Evolutionary conservation across 2,797 vertebrate species (phyloP), one percentile per base, ranked within the genome.

Genomic region (Falco novaeseelandiae): DNA sequence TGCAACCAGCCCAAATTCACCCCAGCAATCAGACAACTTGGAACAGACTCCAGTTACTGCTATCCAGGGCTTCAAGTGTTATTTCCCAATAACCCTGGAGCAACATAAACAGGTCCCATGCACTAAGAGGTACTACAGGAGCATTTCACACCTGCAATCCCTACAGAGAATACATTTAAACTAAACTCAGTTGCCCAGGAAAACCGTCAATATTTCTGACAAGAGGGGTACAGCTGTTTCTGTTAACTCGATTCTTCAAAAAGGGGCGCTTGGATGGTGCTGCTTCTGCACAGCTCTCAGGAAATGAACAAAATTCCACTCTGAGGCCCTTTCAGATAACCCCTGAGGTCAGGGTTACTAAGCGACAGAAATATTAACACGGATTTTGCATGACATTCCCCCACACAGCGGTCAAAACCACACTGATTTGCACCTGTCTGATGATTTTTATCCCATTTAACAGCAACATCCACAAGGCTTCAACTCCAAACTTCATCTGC

Each of bases 261-360:
- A 78, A 4, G 63, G 46, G 92, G 89, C 82, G 62, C 87, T 96
- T 34, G 54, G 78, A 81, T 20, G 26, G 82, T 0, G 4, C 52
- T 86, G 76, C 81, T 58, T 69, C 57, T 69, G 83, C 92, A 83
- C 88, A 65, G 76, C 84, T 81, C 94, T 96, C 96, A 69, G 97
- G 95, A 97, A 97, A 93, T 58, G 86, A 96, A 42, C 90, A 32
- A 81, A 96, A 97, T 96, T 97, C 96, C 95, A 91, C 90, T 61
- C 42, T 3, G 76, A 96, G 96, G 92, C 93, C 90, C 94, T 73
- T 46, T 38, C 69, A 76, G 94, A 97, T 97, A 97, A 97, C 95
- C 97, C 91, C 82, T 14, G 77, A 81, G 94, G 97, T 96, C 94
- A 95, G 92, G 46, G 96, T 96, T 90, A 90, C 96, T 9, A 91